Percentiles rank a stretch among this genome's conserved stretches.
Evolutionary conservation across 2,113 vertebrate genomes (phyloP).

Genomic region (Diadophis punctatus): DNA sequence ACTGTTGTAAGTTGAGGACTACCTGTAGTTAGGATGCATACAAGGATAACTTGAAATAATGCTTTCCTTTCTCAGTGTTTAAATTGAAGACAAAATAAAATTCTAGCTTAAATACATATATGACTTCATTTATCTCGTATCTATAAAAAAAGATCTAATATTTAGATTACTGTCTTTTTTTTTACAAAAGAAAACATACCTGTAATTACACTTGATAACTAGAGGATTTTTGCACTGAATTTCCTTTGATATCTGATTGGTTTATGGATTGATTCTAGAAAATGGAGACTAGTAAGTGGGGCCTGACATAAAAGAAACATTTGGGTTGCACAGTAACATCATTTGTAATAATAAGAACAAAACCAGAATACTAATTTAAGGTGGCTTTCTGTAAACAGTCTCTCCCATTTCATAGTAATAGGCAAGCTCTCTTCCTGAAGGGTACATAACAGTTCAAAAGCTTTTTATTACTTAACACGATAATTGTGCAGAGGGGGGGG

Average conservation of each 20-base stretch:
- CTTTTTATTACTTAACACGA: slow-evolving; percentile 42
- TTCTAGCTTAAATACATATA: slow-evolving; percentile 17
- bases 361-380: slow-evolving; percentile 51
- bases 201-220: slow-evolving; percentile 62
- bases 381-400: slow-evolving; percentile 35
- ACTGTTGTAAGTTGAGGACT: neutral
- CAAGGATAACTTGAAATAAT: slow-evolving; percentile 22
- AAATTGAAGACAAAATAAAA: slow-evolving; percentile 53
- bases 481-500: slow-evolving; percentile 25
- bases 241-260: slow-evolving; percentile 64
- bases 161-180: slow-evolving; percentile 53
- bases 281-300: slow-evolving; percentile 63
- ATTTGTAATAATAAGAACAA: slow-evolving; percentile 54
- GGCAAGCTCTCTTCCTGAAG: slow-evolving; percentile 44
- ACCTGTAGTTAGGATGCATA: slow-evolving; percentile 40
- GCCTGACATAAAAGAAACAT: slow-evolving; percentile 61
- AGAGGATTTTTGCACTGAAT: slow-evolving; percentile 65
- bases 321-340: slow-evolving; percentile 45
- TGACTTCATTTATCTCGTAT: neutral
- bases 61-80: slow-evolving; percentile 28
- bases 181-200: slow-evolving; percentile 53
- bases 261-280: slow-evolving; percentile 65
- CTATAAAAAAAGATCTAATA: slow-evolving; percentile 38
- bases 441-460: slow-evolving; percentile 42
- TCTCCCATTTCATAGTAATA: slow-evolving; percentile 28